Percentiles rank a stretch among this genome's conserved stretches.
These are phyloP conservation scores for Oophaga pumilio DNA, from an alignment of 2,113 vertebrate species.

Conservation along the genomic window DNA sequence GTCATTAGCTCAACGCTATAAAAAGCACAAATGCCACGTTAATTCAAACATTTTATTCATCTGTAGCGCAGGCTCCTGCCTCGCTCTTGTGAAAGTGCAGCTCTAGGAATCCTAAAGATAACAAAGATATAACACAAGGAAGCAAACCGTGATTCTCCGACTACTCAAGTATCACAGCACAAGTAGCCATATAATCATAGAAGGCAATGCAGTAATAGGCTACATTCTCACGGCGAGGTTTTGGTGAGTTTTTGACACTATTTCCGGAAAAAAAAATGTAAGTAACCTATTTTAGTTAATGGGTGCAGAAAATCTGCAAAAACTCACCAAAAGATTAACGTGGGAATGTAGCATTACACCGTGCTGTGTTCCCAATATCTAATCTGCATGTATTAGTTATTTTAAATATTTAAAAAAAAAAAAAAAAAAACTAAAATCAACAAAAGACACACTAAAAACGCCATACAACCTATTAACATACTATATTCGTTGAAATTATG, in stretches of 20 bases:
- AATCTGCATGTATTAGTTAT: neutral
- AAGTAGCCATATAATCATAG: too few species aligned
- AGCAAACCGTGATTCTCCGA: neutral
- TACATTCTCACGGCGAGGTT: too few species aligned
- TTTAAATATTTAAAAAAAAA: neutral
- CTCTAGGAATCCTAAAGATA: neutral
- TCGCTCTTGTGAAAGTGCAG: neutral
- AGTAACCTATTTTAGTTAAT: too few species aligned
- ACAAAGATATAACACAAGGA: neutral
- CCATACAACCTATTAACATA: too few species aligned
- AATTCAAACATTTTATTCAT: conserved; percentile 9
- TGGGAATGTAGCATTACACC: neutral
- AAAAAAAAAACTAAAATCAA: neutral
- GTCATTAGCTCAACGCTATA: conserved; percentile 24
- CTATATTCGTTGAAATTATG: too few species aligned
- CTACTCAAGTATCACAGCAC: too few species aligned
- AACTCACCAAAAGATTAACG: too few species aligned
- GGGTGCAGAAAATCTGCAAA: too few species aligned
- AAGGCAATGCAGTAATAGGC: too few species aligned
- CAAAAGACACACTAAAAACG: too few species aligned
- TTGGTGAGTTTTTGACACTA: too few species aligned
- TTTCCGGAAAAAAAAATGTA: too few species aligned
- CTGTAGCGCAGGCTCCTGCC: neutral
- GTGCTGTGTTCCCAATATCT: neutral
- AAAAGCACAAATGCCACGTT: conserved; percentile 17